Percentiles rank a stretch among this genome's conserved stretches.
phyloP scores from a whole-genome alignment of 2,888 invertebrate species.

The Eutolmus rufibarbis region DNA sequence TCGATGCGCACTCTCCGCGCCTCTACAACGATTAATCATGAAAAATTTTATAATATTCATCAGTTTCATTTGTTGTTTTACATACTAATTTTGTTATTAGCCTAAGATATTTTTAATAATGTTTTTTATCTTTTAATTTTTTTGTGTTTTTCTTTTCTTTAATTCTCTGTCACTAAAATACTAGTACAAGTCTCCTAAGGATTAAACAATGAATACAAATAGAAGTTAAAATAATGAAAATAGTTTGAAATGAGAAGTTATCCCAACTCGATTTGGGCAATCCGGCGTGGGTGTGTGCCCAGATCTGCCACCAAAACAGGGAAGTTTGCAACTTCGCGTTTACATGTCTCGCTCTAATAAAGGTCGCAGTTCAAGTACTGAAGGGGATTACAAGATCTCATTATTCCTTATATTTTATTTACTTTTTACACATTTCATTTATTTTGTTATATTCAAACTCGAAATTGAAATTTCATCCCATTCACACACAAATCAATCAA shows the following conservation, averaged over 20 bases:
- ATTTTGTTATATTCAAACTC: not conserved
- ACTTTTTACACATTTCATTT: not conserved
- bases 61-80: conserved; percentile 16
- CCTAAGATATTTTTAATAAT: conserved; percentile 19
- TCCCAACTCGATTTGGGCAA: not conserved
- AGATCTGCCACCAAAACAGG: not conserved
- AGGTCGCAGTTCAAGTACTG: not conserved
- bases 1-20: not conserved
- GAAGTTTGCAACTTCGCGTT: not conserved
- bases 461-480: not conserved
- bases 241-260: not conserved
- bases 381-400: not conserved
- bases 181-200: conserved; percentile 25
- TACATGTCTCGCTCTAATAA: not conserved
- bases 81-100: conserved; percentile 24
- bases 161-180: conserved; percentile 19
- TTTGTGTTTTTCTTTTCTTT: not conserved
- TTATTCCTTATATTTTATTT: not conserved
- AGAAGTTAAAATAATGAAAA: conserved; percentile 6
- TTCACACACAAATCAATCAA: not conserved
- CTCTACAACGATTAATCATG: not conserved
- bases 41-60: conserved; percentile 4
- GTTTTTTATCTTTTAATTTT: conserved; percentile 6
- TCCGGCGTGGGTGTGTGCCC: not conserved
- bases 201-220: conserved; percentile 31